Evolutionary conservation across 2,888 invertebrate genomes (phyloP), one percentile per base, ranked within the genome.

Genomic region (Clivina fossor): DNA sequence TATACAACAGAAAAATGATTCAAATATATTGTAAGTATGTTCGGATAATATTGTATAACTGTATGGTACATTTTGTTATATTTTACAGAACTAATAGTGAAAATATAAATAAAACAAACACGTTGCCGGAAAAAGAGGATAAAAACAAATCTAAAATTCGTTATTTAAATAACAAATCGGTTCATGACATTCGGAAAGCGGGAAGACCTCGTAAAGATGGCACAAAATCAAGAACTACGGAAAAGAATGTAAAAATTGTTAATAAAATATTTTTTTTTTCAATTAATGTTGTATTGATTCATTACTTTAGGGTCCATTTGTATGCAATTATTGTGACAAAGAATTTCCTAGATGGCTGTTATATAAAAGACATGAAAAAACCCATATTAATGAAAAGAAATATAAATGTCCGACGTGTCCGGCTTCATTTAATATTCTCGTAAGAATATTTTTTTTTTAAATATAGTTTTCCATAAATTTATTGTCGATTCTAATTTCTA

Each of bases 321-420:
- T 64, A 51, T 72, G 73, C 60, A 61, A 62, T 11, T 63, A 62
- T 48, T 73, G 73, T 59, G 60, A 65, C 15, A 61, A 65, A 51
- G 60, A 61, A 18, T 70, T 71, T 56, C 49, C 60, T 15, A 69
- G 68, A 47, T 41, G 64, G 15, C 38, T 56, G 9, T 49, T 60
- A 24, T 72, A 68, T 58, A 61, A 66, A 28, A 66, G 67, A 40
- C 74, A 74, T 53, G 61, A 72, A 61, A 60, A 65, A 59, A 64
- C 62, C 48, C 73, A 74, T 56, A 63, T 63, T 43, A 66, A 64
- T 35, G 62, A 63, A 4, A 73, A 73, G 57, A 68, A 68, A 56
- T 73, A 64, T 61, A 70, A 67, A 53, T 74, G 74, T 60, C 58
- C 64, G 4, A 63, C 69, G 38, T 74, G 74, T 60, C 57, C 63